A percentile compares a stretch with the other conserved stretches of the same genome.
Conservation (phyloP, 2,113 vertebrate genomes). For the Aphyosemion australe region DNA sequence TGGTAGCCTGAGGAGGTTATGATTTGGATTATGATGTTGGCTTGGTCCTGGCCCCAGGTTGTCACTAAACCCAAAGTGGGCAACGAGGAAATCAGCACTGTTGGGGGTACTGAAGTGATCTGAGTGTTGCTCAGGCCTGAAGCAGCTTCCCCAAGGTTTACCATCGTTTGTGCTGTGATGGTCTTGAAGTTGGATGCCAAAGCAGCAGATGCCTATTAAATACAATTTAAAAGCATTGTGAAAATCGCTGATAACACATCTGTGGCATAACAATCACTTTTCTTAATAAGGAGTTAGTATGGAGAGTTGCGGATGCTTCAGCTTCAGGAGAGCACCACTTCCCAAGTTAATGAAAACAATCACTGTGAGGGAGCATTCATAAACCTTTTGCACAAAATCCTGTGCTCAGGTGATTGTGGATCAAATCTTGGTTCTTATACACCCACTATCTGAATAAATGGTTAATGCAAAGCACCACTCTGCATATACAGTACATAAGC, state of each 20-base stretch:
- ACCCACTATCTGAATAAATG: too few relatives aligned
- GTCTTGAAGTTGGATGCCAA: slow-evolving; percentile 56
- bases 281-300: too few relatives aligned
- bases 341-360: background rate
- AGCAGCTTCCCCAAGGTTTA: slow-evolving; percentile 42
- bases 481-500: too few relatives aligned
- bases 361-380: background rate
- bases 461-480: too few relatives aligned
- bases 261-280: background rate
- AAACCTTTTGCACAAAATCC: too few relatives aligned
- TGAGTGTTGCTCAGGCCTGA: slow-evolving; percentile 50
- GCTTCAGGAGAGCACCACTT: too few relatives aligned
- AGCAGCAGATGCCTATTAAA: slow-evolving; percentile 50
- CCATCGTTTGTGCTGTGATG: slow-evolving; percentile 34
- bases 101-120: slow-evolving; percentile 35
- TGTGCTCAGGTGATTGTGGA: too few relatives aligned
- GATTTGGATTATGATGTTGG: slow-evolving; percentile 43
- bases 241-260: background rate
- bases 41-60: slow-evolving; percentile 63
- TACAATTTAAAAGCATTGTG: background rate
- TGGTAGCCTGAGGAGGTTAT: slow-evolving; percentile 38
- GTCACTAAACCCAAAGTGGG: slow-evolving; percentile 37
- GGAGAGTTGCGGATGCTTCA: background rate
- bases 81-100: slow-evolving; percentile 48
- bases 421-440: too few relatives aligned